Conservation (phyloP, 2,113 vertebrate species). For the Fulmarus glacialis region DNA sequence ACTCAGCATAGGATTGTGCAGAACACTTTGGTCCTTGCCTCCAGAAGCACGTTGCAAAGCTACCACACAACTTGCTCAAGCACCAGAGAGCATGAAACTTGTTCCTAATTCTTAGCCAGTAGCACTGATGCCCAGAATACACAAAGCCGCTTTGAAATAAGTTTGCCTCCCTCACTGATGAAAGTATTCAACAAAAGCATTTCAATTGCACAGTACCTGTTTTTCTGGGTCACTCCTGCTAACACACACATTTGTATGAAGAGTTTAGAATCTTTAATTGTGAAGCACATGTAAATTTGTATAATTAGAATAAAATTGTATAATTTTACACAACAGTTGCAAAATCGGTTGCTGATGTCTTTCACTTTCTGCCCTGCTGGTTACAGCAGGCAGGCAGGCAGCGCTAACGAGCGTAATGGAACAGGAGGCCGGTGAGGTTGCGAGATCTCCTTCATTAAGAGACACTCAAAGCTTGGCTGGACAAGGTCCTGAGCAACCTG, state of each 20-base stretch:
- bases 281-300: neutral
- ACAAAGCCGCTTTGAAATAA: neutral
- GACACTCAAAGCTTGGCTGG: neutral
- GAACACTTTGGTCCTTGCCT: neutral
- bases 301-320: neutral
- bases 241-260: neutral
- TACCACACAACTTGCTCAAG: neutral
- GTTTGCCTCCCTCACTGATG: neutral
- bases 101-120: neutral
- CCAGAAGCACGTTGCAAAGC: neutral
- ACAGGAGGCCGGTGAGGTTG: neutral
- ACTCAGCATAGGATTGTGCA: neutral
- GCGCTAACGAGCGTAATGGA: neutral
- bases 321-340: neutral
- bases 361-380: neutral
- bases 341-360: neutral
- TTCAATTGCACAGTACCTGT: neutral
- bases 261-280: neutral
- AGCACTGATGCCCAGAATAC: neutral
- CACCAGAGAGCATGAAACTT: neutral
- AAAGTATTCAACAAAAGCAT: neutral
- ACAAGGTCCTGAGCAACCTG: neutral
- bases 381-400: neutral
- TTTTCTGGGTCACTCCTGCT: conserved; percentile 16
- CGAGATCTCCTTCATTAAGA: neutral